A percentile compares a stretch with the other conserved stretches of the same genome.
phyloP scores from a whole-genome alignment of 1,140 invertebrate species.

The Anadara kagoshimensis region DNA sequence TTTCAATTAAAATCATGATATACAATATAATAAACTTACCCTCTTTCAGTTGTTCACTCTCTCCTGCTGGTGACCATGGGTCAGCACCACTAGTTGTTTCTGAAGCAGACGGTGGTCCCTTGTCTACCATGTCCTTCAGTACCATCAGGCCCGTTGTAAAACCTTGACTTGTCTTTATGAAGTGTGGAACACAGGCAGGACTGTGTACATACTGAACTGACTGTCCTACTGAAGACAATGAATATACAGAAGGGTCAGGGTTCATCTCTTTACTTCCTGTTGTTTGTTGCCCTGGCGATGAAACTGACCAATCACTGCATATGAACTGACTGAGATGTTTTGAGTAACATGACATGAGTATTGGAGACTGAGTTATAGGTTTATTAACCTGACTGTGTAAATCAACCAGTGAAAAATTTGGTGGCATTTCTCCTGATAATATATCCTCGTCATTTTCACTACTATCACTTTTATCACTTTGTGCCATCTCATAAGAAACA shows the following conservation, averaged over 20 bases:
- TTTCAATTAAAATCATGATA: too few relatives aligned
- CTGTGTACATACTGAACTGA: conserved; percentile 50
- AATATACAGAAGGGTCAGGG: conserved; percentile 60
- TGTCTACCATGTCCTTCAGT: conserved; percentile 40
- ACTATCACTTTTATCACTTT: conserved; percentile 69
- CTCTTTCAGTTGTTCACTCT: not conserved
- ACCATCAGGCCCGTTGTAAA: conserved; percentile 75
- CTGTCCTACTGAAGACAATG: conserved; percentile 63
- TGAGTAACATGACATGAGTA: conserved; percentile 95
- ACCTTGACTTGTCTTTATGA: conserved; percentile 60
- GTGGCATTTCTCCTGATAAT: conserved; percentile 37
- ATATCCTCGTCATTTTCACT: conserved; percentile 27
- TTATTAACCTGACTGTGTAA: conserved; percentile 96
- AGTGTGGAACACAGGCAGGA: conserved; percentile 62
- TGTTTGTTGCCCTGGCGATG: conserved; percentile 55
- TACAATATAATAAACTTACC: not conserved
- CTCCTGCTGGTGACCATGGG: conserved; percentile 6
- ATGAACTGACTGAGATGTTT: conserved; percentile 91
- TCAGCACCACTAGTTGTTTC: not conserved
- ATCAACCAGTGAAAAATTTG: conserved; percentile 84
- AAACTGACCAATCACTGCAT: conserved; percentile 73
- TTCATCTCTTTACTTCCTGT: conserved; percentile 41
- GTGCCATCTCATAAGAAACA: conserved; percentile 92
- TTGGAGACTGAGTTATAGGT: conserved; percentile 90
- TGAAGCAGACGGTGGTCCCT: not conserved